A percentile compares a stretch with the other conserved stretches of the same genome.
Evolutionary conservation across 1,140 invertebrate genomes (phyloP).

Genomic region (Drosophila leontia): DNA sequence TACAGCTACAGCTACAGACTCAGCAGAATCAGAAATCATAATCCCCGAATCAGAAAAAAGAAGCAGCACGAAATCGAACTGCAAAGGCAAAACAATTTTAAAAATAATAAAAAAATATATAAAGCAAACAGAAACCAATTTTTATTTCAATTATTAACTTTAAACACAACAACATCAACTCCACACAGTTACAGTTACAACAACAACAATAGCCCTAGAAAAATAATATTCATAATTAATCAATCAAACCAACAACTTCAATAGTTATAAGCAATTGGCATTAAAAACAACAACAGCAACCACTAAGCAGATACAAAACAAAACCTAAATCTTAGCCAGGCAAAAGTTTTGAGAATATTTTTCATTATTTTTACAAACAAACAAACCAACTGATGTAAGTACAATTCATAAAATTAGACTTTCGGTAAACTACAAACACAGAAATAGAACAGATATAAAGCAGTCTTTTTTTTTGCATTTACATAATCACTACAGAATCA

Average conservation of each 20-base stretch:
- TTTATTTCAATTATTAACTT: slow-evolving; percentile 80
- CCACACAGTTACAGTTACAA: slow-evolving; percentile 61
- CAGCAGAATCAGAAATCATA: slow-evolving; percentile 27
- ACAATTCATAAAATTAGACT: slow-evolving; percentile 62
- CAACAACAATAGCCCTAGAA: slow-evolving; percentile 71
- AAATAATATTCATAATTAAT: slow-evolving; percentile 77
- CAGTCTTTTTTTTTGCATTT: slow-evolving; percentile 61
- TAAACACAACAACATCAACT: slow-evolving; percentile 46
- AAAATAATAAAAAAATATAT: slow-evolving; percentile 9
- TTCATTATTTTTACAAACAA: slow-evolving; percentile 65
- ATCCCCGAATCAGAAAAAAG: slow-evolving; percentile 61
- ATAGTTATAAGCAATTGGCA: slow-evolving; percentile 78
- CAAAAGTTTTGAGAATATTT: slow-evolving; percentile 53
- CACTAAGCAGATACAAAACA: slow-evolving; percentile 4
- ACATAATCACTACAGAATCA: slow-evolving; percentile 40
- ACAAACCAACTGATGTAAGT: slow-evolving; percentile 75
- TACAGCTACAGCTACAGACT: slow-evolving; percentile 7
- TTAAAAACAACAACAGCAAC: slow-evolving; percentile 23
- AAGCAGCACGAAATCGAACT: slow-evolving; percentile 68
- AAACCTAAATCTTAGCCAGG: slow-evolving; percentile 42
- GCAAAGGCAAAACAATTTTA: slow-evolving; percentile 44
- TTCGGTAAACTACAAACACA: slow-evolving; percentile 39
- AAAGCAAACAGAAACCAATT: slow-evolving; percentile 54
- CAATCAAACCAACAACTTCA: slow-evolving; percentile 58
- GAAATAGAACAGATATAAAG: slow-evolving; percentile 44